A percentile compares a stretch with the other conserved stretches of the same genome.
These are phyloP conservation scores for Indri indri DNA, from an alignment of 2,113 vertebrate species.

Conservation along the genomic window DNA sequence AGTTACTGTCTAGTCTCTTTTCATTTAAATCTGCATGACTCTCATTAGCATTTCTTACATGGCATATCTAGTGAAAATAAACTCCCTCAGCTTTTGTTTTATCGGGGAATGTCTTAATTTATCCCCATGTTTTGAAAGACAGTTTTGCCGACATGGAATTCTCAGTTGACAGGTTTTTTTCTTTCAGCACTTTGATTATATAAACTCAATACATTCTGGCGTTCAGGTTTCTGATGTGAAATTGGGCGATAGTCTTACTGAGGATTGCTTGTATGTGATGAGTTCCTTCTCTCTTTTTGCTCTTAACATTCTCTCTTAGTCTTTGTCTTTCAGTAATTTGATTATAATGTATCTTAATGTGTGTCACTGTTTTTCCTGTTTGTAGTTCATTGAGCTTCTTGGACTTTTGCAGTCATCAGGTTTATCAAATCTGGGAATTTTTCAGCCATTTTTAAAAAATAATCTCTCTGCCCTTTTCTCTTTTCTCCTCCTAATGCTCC, in stretches of 20 bases:
- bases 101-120: neutral
- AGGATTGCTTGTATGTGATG: neutral
- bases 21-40: neutral
- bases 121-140: neutral
- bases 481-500: neutral
- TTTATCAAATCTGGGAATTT: neutral
- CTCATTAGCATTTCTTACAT: neutral
- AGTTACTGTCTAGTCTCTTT: neutral
- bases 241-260: neutral
- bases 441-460: neutral
- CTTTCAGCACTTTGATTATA: neutral
- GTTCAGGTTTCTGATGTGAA: neutral
- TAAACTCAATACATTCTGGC: neutral
- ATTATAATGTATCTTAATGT: neutral
- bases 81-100: neutral
- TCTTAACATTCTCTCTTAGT: neutral
- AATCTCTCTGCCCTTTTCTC: neutral
- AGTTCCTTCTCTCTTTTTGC: neutral
- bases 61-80: neutral
- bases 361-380: neutral
- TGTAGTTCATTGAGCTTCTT: neutral
- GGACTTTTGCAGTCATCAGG: neutral
- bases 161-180: neutral
- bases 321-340: neutral
- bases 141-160: neutral